Percentiles rank a stretch among this genome's conserved stretches.
Conservation (phyloP, 1,140 invertebrate species). For the Drosophila kikkawai region DNA sequence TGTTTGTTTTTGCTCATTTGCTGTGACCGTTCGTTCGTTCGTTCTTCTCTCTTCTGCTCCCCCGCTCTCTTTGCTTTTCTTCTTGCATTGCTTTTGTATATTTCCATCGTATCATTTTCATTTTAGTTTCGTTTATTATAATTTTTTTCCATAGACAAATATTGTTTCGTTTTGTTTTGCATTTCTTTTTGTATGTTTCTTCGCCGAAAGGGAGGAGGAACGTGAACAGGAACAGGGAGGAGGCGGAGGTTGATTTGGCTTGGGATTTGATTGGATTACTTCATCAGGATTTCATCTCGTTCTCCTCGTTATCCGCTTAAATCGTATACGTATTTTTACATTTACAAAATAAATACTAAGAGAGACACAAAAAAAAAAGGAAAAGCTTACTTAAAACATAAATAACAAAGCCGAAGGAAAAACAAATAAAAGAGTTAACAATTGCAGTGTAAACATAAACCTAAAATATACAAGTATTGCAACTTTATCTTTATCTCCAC, state of each 20-base stretch:
- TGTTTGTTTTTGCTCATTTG: slow-evolving; percentile 56
- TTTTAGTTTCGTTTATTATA: slow-evolving; percentile 42
- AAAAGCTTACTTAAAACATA: slow-evolving; percentile 71
- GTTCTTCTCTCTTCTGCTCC: background rate
- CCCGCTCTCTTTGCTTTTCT: slow-evolving; percentile 5
- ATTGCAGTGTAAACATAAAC: slow-evolving; percentile 45
- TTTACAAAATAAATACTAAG: slow-evolving; percentile 27
- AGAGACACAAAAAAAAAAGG: slow-evolving; percentile 20
- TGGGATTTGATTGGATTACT: slow-evolving; percentile 13
- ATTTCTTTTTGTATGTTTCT: slow-evolving; percentile 24
- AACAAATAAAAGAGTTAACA: slow-evolving; percentile 65
- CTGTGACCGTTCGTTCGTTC: slow-evolving; percentile 33
- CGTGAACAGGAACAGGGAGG: slow-evolving; percentile 16
- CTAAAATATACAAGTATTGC: slow-evolving; percentile 23
- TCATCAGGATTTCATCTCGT: background rate
- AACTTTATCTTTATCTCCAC: background rate
- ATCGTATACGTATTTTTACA: slow-evolving; percentile 37
- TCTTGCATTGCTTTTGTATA: slow-evolving; percentile 28
- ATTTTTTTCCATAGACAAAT: slow-evolving; percentile 64
- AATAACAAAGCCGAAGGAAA: slow-evolving; percentile 70
- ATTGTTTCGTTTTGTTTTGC: slow-evolving; percentile 28
- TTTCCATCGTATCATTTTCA: slow-evolving; percentile 26
- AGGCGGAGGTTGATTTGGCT: slow-evolving; percentile 22
- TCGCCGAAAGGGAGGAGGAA: slow-evolving; percentile 2
- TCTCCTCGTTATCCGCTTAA: slow-evolving; percentile 3